Conservation (phyloP, 64 coral and sea anemone genomes). For the Dendrophyllia cribrosa region DNA sequence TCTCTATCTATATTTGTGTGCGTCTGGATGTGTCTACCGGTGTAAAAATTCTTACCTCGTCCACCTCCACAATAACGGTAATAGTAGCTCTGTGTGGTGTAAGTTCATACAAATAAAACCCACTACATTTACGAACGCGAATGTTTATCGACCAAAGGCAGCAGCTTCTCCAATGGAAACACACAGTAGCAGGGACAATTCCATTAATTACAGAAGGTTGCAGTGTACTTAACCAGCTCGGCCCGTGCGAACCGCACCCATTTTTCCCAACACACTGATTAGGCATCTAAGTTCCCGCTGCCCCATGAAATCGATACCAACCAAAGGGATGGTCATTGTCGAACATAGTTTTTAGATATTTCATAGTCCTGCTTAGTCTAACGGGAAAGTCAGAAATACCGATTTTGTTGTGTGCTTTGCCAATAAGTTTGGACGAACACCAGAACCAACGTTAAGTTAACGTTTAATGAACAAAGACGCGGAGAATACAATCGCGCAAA, state of each 20-base stretch:
- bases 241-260: neutral
- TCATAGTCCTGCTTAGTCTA: too few species aligned
- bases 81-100: neutral
- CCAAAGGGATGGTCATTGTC: neutral
- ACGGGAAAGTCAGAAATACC: too few species aligned
- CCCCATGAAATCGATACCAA: slow-evolving; percentile 52
- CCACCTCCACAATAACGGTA: slow-evolving; percentile 26
- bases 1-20: too few species aligned
- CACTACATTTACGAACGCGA: slow-evolving; percentile 26
- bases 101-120: slow-evolving; percentile 40
- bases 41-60: neutral
- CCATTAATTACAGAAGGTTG: slow-evolving; percentile 29
- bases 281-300: slow-evolving; percentile 51
- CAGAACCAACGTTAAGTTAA: too few species aligned
- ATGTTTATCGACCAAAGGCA: neutral
- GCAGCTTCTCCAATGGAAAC: slow-evolving; percentile 5
- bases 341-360: neutral
- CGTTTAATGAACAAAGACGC: too few species aligned
- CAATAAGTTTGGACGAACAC: too few species aligned
- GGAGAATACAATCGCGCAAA: too few species aligned
- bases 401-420: too few species aligned
- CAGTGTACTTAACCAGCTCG: slow-evolving; percentile 29
- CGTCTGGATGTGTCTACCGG: neutral
- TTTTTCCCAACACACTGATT: slow-evolving; percentile 7
- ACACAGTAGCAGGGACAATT: neutral